Base-by-base conservation (phyloP, 2,888 invertebrate species). In the Chalcis sispes region DNA sequence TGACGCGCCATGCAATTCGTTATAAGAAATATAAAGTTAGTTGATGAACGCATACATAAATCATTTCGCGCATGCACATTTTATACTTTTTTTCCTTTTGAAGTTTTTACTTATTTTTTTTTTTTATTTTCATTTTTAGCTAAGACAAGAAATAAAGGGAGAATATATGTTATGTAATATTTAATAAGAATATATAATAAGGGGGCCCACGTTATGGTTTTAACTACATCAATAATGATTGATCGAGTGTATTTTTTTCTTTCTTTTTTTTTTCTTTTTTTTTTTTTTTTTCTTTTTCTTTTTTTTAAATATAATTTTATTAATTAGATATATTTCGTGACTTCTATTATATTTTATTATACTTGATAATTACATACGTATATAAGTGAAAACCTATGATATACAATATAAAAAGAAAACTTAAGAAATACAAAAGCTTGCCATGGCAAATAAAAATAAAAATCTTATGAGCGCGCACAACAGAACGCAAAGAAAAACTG, bases 141-240 rank as follows among this genome's bases (percentile, higher is more conserved):
- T 86, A 86, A 83, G 83, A 70, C 64, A 59, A 84, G 82, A 86
- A 86, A 87, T 84, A 85, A 87, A 85, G 86, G 84, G 83, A 82
- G 84, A 86, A 85, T 87, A 86, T 83, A 86, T 79, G 79, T 87
- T 86, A 86, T 83, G 83, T 85, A 83, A 84, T 86, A 86, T 85
- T 70, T 86, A 85, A 84, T 86, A 85, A 84, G 83, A 86, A 85
- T 86, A 87, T 86, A 86, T 84, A 85, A 85, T 83, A 81, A 82
- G 80, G 86, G 86, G 86, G 86, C 86, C 86, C 87, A 86, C 85
- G 78, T 81, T 79, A 71, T 77, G 81, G 61, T 85, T 83, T 83
- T 80, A 83, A 81, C 86, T 86, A 87, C 85, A 84, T 85, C 80
- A 81, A 85, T 84, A 84, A 80, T 84, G 83, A 82, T 83, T 81